Base-by-base conservation (phyloP, 2,888 invertebrate genomes). In the Callimorpha dominula region DNA sequence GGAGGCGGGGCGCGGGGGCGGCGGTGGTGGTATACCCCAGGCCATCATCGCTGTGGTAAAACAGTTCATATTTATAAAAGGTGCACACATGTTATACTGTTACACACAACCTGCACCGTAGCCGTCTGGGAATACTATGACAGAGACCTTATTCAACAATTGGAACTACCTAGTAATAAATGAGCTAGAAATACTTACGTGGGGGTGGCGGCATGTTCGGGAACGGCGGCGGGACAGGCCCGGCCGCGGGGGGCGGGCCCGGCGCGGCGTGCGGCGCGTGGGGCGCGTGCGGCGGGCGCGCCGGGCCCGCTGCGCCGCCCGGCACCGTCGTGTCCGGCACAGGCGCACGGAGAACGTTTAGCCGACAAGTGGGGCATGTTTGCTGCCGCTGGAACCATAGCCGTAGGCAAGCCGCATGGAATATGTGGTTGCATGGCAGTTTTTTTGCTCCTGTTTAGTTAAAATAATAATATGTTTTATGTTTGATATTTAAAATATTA, bases 321-420 rank as follows among this genome's bases (percentile, higher is more conserved):
- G 81, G 79, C 73, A 84, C 77, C 7, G 85, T 75, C 70, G 87
- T 81, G 78, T 90, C 92, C 8, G 93, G 93, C 64, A 92, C 92
- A 46, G 96, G 95, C 71, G 96, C 94, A 8, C 96, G 95, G 82
- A 97, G 88, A 86, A 97, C 99, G 94, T 99, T 99, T 80, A 99
- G 96, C 17, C 99, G 97, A 91, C 99, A 99, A 7, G 99, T 99
- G 1, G 99, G 99, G 90, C 99, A 99, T 7, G 99, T 99, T 95
- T 99, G 99, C 92, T 99, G 99, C 12, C 99, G 97, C 95, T 99
- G 99, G 96, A 99, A 99, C 99, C 99, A 99, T 60, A 99, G 99
- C 68, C 99, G 97, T 72, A 99, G 96, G 93, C 99, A 99, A 71
- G 98, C 98, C 65, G 99, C 98, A 94, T 99, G 99, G 96, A 99